Percentiles rank a stretch among this genome's conserved stretches.
These are phyloP conservation scores for Lissonota sp. DNA, from an alignment of 2,888 invertebrate genomes.

Conservation along the genomic window DNA sequence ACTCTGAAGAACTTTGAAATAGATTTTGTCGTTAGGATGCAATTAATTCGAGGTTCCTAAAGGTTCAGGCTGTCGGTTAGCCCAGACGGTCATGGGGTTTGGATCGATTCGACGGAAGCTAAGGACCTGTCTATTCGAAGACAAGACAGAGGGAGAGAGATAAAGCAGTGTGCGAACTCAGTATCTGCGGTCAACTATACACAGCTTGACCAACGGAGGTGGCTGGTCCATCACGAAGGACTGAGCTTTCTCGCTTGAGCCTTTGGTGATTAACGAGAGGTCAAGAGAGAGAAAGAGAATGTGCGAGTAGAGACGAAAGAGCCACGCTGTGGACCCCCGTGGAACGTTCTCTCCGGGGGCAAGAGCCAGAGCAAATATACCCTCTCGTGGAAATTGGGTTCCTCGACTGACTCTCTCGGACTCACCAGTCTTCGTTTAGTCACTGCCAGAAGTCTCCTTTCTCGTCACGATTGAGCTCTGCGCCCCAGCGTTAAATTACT, in stretches of 20 bases:
- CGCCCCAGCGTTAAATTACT: slow-evolving; percentile 42
- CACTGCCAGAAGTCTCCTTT: slow-evolving; percentile 26
- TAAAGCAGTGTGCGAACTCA: slow-evolving; percentile 64
- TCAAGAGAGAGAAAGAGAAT: slow-evolving; percentile 69
- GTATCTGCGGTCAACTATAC: slow-evolving; percentile 82
- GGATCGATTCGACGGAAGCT: slow-evolving; percentile 52
- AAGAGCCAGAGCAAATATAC: slow-evolving; percentile 60
- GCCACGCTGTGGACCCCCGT: slow-evolving; percentile 30
- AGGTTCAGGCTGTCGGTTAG: slow-evolving; percentile 27
- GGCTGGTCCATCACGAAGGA: slow-evolving; percentile 64
- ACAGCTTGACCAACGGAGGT: slow-evolving; percentile 76
- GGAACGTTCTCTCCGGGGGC: slow-evolving; percentile 33
- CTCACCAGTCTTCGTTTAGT: slow-evolving; percentile 24
- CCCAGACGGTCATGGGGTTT: slow-evolving; percentile 13
- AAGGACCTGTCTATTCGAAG: slow-evolving; percentile 52
- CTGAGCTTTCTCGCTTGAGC: slow-evolving; percentile 71
- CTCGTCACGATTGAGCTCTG: slow-evolving; percentile 51
- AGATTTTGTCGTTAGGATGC: neutral
- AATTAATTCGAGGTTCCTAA: slow-evolving; percentile 35
- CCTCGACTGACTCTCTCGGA: slow-evolving; percentile 34
- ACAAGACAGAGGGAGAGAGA: slow-evolving; percentile 15
- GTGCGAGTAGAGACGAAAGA: slow-evolving; percentile 28
- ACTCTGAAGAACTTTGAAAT: slow-evolving; percentile 3
- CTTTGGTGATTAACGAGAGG: slow-evolving; percentile 84
- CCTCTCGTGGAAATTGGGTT: slow-evolving; percentile 60